Evolutionary conservation across 2,797 vertebrate genomes (phyloP).

Genomic region (Meda fulgida): DNA sequence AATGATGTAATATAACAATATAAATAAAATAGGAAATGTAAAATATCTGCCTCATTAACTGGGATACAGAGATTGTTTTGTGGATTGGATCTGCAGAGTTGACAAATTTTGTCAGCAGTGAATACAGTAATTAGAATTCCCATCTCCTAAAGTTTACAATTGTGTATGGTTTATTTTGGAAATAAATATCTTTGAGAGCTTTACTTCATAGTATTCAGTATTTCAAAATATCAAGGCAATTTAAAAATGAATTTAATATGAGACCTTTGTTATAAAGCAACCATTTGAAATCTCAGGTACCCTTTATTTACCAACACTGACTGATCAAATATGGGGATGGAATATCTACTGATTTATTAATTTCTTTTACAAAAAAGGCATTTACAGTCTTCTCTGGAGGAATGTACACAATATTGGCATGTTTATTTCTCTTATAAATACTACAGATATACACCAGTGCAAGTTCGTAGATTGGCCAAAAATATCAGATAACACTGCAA

Average conservation of each 20-base stretch:
- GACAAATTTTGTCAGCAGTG: neutral
- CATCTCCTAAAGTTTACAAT: neutral
- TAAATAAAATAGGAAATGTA: slow-evolving; percentile 5
- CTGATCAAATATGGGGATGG: neutral
- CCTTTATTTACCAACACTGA: slow-evolving; percentile 3
- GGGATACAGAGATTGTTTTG: neutral
- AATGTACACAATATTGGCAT: slow-evolving; percentile 31
- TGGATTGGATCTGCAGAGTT: neutral
- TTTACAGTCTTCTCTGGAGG: neutral
- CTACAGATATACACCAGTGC: slow-evolving; percentile 37
- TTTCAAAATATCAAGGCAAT: neutral
- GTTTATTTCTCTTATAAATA: slow-evolving; percentile 13
- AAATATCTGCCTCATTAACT: neutral
- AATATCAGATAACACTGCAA: slow-evolving; percentile 3
- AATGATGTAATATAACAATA: neutral
- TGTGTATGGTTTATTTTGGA: neutral
- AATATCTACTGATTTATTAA: neutral
- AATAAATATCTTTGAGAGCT: neutral
- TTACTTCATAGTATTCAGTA: neutral
- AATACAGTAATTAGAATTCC: neutral
- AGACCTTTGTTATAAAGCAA: neutral
- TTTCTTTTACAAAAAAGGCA: neutral
- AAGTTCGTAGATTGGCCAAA: slow-evolving; percentile 22
- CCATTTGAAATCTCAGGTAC: neutral
- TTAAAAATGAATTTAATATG: neutral